Conservation (phyloP, 2,888 invertebrate species). For the Laspeyria flexula region DNA sequence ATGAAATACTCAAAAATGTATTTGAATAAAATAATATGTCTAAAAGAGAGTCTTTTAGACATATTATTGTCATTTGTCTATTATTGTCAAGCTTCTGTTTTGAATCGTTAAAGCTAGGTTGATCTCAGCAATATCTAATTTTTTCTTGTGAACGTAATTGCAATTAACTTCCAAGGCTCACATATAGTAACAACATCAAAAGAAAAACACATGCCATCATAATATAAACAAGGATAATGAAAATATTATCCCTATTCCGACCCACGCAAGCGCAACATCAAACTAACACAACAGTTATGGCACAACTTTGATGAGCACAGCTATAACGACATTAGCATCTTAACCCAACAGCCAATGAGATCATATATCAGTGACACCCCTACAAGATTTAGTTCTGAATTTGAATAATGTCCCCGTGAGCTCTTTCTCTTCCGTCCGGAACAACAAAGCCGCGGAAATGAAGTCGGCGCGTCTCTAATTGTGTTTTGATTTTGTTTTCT, state of each 20-base stretch:
- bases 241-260: background rate
- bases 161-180: too few relatives aligned
- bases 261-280: background rate
- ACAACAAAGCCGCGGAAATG: constrained; percentile 54
- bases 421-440: constrained; percentile 32
- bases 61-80: too few relatives aligned
- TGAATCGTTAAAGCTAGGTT: too few relatives aligned
- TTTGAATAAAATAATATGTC: too few relatives aligned
- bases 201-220: too few relatives aligned
- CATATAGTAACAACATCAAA: too few relatives aligned
- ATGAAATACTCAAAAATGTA: too few relatives aligned
- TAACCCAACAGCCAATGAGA: constrained; percentile 9
- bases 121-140: too few relatives aligned
- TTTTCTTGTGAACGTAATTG: too few relatives aligned
- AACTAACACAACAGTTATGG: background rate
- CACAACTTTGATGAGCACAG: background rate
- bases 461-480: constrained; percentile 39
- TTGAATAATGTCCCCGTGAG: constrained; percentile 41
- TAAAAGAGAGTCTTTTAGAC: too few relatives aligned
- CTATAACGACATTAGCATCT: constrained; percentile 24
- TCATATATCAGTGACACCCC: constrained; percentile 6
- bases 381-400: constrained; percentile 31
- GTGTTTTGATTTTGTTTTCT: constrained; percentile 27
- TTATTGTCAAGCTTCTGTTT: too few relatives aligned
- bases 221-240: background rate